Conservation (phyloP, 2,797 vertebrate species). For the Hippocampus kuda region DNA sequence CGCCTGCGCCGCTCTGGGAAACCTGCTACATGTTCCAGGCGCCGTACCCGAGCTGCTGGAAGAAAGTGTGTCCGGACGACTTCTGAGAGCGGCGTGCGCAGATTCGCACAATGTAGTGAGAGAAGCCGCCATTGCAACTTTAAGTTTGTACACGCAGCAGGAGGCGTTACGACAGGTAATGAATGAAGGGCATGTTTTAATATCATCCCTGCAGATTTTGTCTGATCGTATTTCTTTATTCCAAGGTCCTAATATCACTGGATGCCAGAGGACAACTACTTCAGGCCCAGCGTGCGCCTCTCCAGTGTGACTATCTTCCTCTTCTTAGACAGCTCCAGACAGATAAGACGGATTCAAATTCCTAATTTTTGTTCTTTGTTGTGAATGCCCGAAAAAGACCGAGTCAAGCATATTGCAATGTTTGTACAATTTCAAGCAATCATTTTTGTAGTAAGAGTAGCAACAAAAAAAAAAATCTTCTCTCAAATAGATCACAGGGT, state of each 20-base stretch:
- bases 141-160: conserved; percentile 67
- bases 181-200: neutral
- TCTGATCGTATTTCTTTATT: conserved; percentile 6
- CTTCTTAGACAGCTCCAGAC: conserved; percentile 36
- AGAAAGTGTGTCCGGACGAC: conserved; percentile 52
- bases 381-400: neutral
- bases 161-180: conserved; percentile 71
- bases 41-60: conserved; percentile 57
- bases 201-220: neutral
- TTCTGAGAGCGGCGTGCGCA: conserved; percentile 70
- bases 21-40: conserved; percentile 58
- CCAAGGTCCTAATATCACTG: conserved; percentile 56
- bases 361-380: neutral
- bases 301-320: conserved; percentile 44
- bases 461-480: neutral
- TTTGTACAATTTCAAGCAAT: neutral
- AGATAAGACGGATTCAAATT: neutral
- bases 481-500: neutral
- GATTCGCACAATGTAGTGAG: conserved; percentile 74
- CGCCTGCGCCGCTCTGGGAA: conserved; percentile 73
- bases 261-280: conserved; percentile 51
- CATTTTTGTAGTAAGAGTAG: neutral
- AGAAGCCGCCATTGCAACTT: conserved; percentile 71
- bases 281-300: conserved; percentile 31
- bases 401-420: neutral